Conservation (phyloP, 1,140 invertebrate species). For the Drosophila eugracilis region DNA sequence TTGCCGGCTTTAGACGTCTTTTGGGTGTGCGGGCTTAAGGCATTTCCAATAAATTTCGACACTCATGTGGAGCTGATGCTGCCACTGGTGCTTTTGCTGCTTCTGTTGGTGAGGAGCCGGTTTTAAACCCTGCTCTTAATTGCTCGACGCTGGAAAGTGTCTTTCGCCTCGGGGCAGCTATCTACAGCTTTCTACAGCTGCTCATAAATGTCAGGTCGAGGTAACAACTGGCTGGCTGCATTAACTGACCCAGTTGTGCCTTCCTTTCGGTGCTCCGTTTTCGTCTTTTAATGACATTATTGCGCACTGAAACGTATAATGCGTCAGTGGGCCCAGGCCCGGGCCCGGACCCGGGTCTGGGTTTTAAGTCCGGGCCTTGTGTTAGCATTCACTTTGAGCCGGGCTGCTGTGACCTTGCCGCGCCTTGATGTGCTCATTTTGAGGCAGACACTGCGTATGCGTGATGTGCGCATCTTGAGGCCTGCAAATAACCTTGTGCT, state of each 20-base stretch:
- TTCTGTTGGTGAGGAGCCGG: slow-evolving; percentile 31
- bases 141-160: slow-evolving; percentile 52
- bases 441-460: slow-evolving; percentile 63
- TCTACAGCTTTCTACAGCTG: slow-evolving; percentile 21
- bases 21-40: slow-evolving; percentile 57
- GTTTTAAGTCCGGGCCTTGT: slow-evolving; percentile 9
- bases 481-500: slow-evolving; percentile 19
- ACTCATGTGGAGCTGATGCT: slow-evolving; percentile 50
- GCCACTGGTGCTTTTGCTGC: no score
- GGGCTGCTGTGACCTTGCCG: slow-evolving; percentile 42
- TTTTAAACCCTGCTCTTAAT: slow-evolving; percentile 65
- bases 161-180: slow-evolving; percentile 19
- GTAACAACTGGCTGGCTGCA: slow-evolving; percentile 72
- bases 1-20: slow-evolving; percentile 39
- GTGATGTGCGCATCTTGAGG: slow-evolving; percentile 44
- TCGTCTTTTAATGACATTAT: slow-evolving; percentile 76
- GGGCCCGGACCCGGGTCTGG: slow-evolving; percentile 28
- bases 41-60: slow-evolving; percentile 69
- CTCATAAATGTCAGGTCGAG: slow-evolving; percentile 77
- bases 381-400: slow-evolving; percentile 27
- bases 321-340: slow-evolving; percentile 54
- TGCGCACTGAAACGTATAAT: slow-evolving; percentile 76
- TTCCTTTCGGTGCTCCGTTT: slow-evolving; percentile 24
- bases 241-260: slow-evolving; percentile 78
- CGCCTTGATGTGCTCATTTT: slow-evolving; percentile 35